Percentiles rank a stretch among this genome's conserved stretches.
These are phyloP conservation scores for Ridgeia piscesae DNA, from an alignment of 1,140 invertebrate genomes.

Conservation along the genomic window DNA sequence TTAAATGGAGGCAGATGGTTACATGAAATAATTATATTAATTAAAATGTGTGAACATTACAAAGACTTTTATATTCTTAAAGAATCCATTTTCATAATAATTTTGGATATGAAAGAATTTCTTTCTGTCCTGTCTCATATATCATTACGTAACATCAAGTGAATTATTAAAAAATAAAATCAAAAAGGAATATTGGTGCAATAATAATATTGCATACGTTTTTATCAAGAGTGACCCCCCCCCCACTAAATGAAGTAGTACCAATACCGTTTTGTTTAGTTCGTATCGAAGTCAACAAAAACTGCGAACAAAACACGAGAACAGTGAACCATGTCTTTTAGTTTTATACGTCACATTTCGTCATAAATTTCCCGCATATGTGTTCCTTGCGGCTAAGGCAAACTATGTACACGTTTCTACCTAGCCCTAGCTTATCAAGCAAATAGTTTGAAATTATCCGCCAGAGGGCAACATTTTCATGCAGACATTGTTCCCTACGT, in stretches of 20 bases:
- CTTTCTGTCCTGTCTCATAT: no score
- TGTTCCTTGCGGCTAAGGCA: background rate
- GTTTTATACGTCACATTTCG: background rate
- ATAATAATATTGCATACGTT: no score
- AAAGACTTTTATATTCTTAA: no score
- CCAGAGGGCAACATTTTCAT: background rate
- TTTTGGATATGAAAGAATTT: no score
- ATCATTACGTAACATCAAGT: no score
- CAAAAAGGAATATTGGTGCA: no score
- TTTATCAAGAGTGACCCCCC: background rate
- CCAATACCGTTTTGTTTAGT: conserved; percentile 1
- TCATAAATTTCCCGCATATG: background rate
- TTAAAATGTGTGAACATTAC: no score
- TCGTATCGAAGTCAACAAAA: background rate
- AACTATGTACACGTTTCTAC: background rate
- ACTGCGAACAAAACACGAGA: background rate
- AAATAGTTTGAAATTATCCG: background rate
- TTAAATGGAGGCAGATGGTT: no score
- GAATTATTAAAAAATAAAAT: no score
- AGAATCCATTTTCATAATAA: no score
- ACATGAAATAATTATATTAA: no score
- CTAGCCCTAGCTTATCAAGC: background rate
- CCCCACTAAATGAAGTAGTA: background rate
- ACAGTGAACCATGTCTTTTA: background rate
- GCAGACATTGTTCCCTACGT: background rate